Evolutionary conservation across 2,797 vertebrate genomes (phyloP), one percentile per base, ranked within the genome.

Genomic region (Sardinella longiceps): DNA sequence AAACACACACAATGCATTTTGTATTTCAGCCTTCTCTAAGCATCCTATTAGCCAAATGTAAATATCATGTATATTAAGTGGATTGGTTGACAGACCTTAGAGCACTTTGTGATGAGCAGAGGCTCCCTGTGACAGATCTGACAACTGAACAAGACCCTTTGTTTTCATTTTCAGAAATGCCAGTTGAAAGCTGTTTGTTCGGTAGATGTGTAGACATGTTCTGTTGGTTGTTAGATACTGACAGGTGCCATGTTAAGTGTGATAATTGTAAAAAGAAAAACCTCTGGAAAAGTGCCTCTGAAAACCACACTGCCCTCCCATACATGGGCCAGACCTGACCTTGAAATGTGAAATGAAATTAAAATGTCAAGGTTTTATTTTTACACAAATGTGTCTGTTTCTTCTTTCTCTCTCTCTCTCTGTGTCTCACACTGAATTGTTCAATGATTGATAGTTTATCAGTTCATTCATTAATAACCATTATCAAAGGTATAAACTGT

Each of bases 341-440:
- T 91, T 90, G 93, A 88, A 94, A 94, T 95, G 93, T 95, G 92
- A 96, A 95, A 91, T 90, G 88, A 81, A 95, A 39, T 94, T 95
- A 95, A 92, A 77, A 95, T 93, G 81, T 93, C 91, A 93, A 90
- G 88, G 89, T 95, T 91, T 87, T 96, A 94, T 96, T 96, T 96
- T 95, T 95, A 96, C 89, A 93, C 88, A 80, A 39, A 77, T 77
- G 70, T 89, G 85, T 14, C 86, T 88, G 80, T 91, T 87, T 45
- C 87, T 60, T 82, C 74, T 23, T 83, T 80, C 91, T 11, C 51
- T 53, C 51, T 53, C 51, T 53, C 18, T 53, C 20, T 53, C 9
- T 25, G n/a, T 46, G 5, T 77, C 18, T 10, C 70, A 5, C 37
- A 37, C 6, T 30, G 15, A 25, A 66, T n/a, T n/a, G n/a, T 30